A percentile compares a stretch with the other conserved stretches of the same genome.
Conservation (phyloP, 2,113 vertebrate genomes). For the Hystrix brachyura region DNA sequence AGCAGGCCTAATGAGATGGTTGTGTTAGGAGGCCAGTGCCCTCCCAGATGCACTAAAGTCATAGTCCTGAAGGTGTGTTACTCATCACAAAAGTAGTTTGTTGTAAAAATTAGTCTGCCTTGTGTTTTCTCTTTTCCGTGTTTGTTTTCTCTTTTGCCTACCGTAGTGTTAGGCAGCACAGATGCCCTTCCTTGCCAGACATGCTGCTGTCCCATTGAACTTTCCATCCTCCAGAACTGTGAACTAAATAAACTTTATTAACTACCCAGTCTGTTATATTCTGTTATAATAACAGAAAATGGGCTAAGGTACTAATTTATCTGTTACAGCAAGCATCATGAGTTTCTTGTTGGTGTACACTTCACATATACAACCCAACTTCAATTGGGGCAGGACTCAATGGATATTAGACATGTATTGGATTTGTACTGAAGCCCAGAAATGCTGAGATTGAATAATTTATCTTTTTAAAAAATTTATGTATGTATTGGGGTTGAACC, state of each 20-base stretch:
- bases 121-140: background rate
- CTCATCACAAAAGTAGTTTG: background rate
- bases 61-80: background rate
- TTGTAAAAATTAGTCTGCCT: background rate
- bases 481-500: background rate
- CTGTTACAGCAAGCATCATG: background rate
- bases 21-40: too few relatives aligned
- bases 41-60: background rate
- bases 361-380: background rate
- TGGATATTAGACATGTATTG: background rate
- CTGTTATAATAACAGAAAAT: background rate
- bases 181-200: background rate
- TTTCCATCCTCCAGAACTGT: background rate
- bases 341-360: background rate
- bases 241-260: background rate
- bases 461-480: background rate
- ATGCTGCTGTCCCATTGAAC: background rate
- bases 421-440: background rate
- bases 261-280: background rate
- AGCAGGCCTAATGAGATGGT: background rate
- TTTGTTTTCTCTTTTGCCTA: background rate
- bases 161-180: background rate
- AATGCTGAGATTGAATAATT: background rate
- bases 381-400: background rate
- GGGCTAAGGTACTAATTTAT: background rate